phyloP scores from a whole-genome alignment of 23 tunicate species.

The Ascidia mentula region DNA sequence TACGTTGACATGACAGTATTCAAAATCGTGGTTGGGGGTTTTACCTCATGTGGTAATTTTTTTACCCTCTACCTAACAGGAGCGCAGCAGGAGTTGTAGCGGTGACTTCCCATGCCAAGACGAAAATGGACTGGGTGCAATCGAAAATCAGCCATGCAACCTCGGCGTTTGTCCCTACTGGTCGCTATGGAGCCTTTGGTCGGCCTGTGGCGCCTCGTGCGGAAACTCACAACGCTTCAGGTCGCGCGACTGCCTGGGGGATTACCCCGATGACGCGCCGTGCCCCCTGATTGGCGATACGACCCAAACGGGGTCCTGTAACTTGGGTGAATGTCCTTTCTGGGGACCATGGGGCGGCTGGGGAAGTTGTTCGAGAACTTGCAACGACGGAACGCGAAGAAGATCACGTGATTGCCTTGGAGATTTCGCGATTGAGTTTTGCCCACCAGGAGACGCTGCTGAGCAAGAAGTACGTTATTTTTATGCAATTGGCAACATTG shows the following conservation, averaged over 20 bases:
- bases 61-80: too few relatives aligned
- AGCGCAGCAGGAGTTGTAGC: conserved; percentile 40
- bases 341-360: conserved; percentile 48
- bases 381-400: conserved; percentile 29
- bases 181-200: conserved; percentile 36
- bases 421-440: conserved; percentile 46
- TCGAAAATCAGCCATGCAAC: conserved; percentile 25
- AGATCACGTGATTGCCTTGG: conserved; percentile 56
- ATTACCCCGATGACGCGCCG: conserved; percentile 3
- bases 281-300: conserved; percentile 31
- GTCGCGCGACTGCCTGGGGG: conserved; percentile 50
- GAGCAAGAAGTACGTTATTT: not conserved
- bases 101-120: conserved; percentile 67
- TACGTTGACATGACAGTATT: too few relatives aligned
- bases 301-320: not conserved
- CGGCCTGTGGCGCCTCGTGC: conserved; percentile 38
- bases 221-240: conserved; percentile 26
- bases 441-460: conserved; percentile 15
- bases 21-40: too few relatives aligned
- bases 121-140: conserved; percentile 39
- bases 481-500: too few relatives aligned
- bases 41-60: too few relatives aligned
- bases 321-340: conserved; percentile 33
- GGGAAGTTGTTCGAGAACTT: conserved; percentile 32
- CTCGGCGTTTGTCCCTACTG: conserved; percentile 49